phyloP scores from a whole-genome alignment of 2,113 vertebrate genomes.

The Nerophis lumbriciformis region DNA sequence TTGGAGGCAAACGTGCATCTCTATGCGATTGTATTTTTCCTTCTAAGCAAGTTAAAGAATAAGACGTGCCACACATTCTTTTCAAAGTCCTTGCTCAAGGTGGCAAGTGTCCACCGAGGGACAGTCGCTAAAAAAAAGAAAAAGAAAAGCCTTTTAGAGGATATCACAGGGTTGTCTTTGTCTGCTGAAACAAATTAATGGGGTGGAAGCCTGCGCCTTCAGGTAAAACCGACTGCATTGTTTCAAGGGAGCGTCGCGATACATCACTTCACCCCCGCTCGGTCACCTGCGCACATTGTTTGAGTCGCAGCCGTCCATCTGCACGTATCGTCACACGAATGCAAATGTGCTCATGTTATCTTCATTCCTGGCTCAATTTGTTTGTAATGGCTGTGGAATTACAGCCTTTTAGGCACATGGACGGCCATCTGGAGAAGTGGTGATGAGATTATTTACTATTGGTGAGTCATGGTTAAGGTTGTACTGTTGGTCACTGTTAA shows the following conservation, averaged over 20 bases:
- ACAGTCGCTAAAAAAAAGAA: slow-evolving; percentile 40
- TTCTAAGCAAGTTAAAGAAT: neutral
- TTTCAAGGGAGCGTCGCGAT: slow-evolving; percentile 57
- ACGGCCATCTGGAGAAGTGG: slow-evolving; percentile 47
- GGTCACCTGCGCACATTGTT: slow-evolving; percentile 61
- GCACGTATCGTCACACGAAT: slow-evolving; percentile 50
- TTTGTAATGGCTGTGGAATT: slow-evolving; percentile 36
- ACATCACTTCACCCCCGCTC: slow-evolving; percentile 57
- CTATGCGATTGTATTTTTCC: neutral
- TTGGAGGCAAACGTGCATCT: slow-evolving; percentile 3
- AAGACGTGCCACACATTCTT: neutral
- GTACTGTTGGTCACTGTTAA: slow-evolving; percentile 28
- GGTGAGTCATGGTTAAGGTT: slow-evolving; percentile 31
- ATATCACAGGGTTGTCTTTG: slow-evolving; percentile 45
- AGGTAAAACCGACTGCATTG: slow-evolving; percentile 62
- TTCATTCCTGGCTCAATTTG: slow-evolving; percentile 39
- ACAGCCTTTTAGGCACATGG: slow-evolving; percentile 46
- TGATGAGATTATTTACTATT: slow-evolving; percentile 24
- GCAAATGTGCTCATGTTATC: slow-evolving; percentile 40
- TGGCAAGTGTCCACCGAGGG: slow-evolving; percentile 36
- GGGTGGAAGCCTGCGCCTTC: slow-evolving; percentile 51
- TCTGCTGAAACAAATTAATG: slow-evolving; percentile 56
- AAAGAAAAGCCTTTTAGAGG: slow-evolving; percentile 17
- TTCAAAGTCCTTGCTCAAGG: slow-evolving; percentile 19
- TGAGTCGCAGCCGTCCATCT: slow-evolving; percentile 38